A percentile compares a stretch with the other conserved stretches of the same genome.
Conservation (phyloP, 1,140 invertebrate genomes). For the Lasioglossum albipes region DNA sequence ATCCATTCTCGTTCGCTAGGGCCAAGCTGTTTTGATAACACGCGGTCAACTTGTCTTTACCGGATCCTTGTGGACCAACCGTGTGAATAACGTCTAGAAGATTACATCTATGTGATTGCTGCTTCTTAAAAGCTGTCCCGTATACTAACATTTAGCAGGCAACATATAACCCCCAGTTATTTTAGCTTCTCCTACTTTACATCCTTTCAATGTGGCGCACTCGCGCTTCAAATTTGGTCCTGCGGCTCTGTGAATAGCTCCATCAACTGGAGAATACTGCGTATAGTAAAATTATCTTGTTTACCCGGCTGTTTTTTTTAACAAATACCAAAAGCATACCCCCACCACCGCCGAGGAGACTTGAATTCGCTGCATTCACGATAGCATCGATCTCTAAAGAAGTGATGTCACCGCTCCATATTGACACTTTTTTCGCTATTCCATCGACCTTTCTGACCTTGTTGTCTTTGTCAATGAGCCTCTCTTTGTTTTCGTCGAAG, state of each 20-base stretch:
- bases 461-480: conserved; percentile 67
- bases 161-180: conserved; percentile 89
- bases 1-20: conserved; percentile 81
- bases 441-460: conserved; percentile 72
- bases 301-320: neutral
- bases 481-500: conserved; percentile 74
- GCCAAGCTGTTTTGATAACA: conserved; percentile 87
- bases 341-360: conserved; percentile 90
- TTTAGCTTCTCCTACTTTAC: conserved; percentile 89
- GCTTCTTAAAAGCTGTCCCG: neutral
- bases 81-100: conserved; percentile 90
- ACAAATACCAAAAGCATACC: conserved; percentile 69
- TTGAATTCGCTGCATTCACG: conserved; percentile 94
- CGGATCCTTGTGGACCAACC: conserved; percentile 89
- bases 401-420: conserved; percentile 93
- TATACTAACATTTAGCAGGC: conserved; percentile 86
- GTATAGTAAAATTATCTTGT: neutral
- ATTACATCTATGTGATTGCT: conserved; percentile 24
- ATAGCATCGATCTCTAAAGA: conserved; percentile 93
- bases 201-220: conserved; percentile 86
- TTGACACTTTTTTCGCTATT: conserved; percentile 83
- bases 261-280: conserved; percentile 84
- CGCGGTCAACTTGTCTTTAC: conserved; percentile 82
- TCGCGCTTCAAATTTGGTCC: conserved; percentile 85
- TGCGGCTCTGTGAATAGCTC: conserved; percentile 90